Conservation (phyloP, 1,140 invertebrate species). For the Cryptotermes secundus region DNA sequence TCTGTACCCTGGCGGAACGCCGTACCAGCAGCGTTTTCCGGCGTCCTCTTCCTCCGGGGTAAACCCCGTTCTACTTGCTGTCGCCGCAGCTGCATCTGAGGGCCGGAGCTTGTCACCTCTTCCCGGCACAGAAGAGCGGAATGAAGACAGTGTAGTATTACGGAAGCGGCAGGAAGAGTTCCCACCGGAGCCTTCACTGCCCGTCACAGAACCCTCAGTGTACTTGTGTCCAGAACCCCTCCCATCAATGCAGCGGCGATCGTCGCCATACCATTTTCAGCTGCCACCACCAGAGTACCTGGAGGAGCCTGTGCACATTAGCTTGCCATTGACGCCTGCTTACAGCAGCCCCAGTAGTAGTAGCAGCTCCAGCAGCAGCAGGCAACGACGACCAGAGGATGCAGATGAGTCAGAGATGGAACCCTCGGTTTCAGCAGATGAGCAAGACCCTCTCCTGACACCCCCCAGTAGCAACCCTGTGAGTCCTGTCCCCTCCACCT, state of each 20-base stretch:
- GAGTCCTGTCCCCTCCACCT: slow-evolving; percentile 48
- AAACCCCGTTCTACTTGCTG: slow-evolving; percentile 52
- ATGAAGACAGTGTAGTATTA: background rate
- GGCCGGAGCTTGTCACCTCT: slow-evolving; percentile 37
- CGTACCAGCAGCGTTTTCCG: slow-evolving; percentile 35
- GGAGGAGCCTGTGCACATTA: slow-evolving; percentile 48
- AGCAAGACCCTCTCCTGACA: slow-evolving; percentile 55
- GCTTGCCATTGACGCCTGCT: background rate
- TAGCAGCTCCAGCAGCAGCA: background rate
- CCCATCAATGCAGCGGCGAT: slow-evolving; percentile 37
- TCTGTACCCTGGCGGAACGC: slow-evolving; percentile 30
- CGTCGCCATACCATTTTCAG: slow-evolving; percentile 22
- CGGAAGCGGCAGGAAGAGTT: background rate
- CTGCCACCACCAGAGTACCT: slow-evolving; percentile 34
- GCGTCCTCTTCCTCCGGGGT: slow-evolving; percentile 35
- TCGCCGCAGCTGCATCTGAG: slow-evolving; percentile 47
- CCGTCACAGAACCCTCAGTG: slow-evolving; percentile 42
- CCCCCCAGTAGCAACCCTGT: slow-evolving; percentile 64
- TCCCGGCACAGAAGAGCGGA: slow-evolving; percentile 20
- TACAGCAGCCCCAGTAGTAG: slow-evolving; percentile 5
- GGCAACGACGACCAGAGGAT: slow-evolving; percentile 22
- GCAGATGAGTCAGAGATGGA: slow-evolving; percentile 40
- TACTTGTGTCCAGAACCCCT: slow-evolving; percentile 42
- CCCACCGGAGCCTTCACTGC: slow-evolving; percentile 20
- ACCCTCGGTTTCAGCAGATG: slow-evolving; percentile 39